These are phyloP conservation scores for Steatocranus sp. DNA, from an alignment of 2,797 vertebrate species.

Conservation along the genomic window DNA sequence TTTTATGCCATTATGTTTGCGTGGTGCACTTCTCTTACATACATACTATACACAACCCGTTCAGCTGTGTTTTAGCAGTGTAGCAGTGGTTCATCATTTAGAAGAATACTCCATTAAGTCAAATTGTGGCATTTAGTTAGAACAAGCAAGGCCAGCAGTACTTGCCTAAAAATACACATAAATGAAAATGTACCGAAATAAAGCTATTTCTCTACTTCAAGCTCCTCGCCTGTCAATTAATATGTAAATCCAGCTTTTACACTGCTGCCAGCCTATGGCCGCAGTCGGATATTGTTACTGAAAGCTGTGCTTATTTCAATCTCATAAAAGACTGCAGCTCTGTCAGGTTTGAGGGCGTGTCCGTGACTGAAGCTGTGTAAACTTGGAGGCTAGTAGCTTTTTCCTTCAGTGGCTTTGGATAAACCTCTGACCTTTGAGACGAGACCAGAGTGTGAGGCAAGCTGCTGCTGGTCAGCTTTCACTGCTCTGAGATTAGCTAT, in stretches of 20 bases:
- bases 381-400: rapidly evolving
- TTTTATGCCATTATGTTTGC: background rate
- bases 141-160: background rate
- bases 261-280: background rate
- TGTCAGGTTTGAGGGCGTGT: rapidly evolving
- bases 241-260: background rate
- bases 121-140: background rate
- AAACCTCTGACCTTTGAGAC: background rate
- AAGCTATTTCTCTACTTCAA: background rate
- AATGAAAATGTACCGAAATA: background rate
- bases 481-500: background rate
- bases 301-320: background rate
- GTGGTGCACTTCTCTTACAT: background rate
- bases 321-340: background rate
- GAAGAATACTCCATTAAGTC: background rate
- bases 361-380: rapidly evolving
- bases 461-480: background rate
- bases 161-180: background rate
- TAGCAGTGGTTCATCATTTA: background rate
- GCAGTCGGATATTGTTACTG: background rate
- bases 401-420: background rate
- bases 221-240: background rate
- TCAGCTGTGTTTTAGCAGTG: background rate
- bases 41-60: background rate
- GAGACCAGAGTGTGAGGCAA: background rate